Conservation (phyloP, 2,888 invertebrate genomes). For the Junonia oenone region DNA sequence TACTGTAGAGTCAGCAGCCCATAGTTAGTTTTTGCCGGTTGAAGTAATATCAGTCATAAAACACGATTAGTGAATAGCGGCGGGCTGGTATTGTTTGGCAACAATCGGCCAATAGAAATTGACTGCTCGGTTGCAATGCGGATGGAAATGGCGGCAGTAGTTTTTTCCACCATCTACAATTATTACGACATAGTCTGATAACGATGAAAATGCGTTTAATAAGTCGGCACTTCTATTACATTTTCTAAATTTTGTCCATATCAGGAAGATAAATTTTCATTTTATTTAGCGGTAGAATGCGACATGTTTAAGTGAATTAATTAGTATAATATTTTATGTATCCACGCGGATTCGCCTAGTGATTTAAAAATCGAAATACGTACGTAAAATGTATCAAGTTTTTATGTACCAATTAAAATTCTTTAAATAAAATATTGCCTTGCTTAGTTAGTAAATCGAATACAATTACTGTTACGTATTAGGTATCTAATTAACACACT, state of each 20-base stretch:
- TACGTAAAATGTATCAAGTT: background rate
- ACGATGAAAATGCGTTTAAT: constrained; percentile 54
- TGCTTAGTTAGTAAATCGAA: constrained; percentile 19
- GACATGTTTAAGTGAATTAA: background rate
- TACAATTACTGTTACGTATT: constrained; percentile 41
- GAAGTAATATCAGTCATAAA: background rate
- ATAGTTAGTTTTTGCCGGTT: background rate
- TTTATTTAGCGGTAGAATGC: background rate
- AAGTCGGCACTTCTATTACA: constrained; percentile 22
- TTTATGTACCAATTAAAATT: constrained; percentile 15
- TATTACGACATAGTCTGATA: constrained; percentile 71
- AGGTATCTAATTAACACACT: constrained; percentile 50
- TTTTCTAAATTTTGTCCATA: constrained; percentile 20
- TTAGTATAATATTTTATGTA: background rate
- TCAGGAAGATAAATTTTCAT: constrained; percentile 11
- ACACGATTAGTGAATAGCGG: background rate
- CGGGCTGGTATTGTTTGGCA: constrained; percentile 28
- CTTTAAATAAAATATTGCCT: constrained; percentile 11
- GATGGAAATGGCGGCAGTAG: constrained; percentile 45
- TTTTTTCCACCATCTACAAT: constrained; percentile 53
- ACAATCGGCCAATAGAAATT: constrained; percentile 34
- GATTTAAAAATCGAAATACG: background rate
- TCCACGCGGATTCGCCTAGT: background rate
- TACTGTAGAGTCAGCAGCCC: background rate
- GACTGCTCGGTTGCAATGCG: constrained; percentile 43